Evolutionary conservation across 1,140 invertebrate genomes (phyloP).

Genomic region (Colletes latitarsis): DNA sequence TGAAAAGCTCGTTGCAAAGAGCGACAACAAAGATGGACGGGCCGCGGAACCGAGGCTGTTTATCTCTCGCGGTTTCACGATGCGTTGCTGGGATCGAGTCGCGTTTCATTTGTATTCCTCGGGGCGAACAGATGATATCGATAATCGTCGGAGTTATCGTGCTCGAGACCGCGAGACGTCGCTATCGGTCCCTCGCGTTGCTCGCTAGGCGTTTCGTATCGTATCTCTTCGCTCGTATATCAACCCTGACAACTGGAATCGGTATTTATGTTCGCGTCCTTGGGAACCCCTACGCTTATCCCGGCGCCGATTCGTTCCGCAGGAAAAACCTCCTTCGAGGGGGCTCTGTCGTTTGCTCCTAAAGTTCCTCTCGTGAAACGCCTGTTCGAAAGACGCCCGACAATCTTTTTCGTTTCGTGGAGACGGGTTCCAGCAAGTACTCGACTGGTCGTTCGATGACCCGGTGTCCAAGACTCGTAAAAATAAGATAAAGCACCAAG

Average conservation of each 20-base stretch:
- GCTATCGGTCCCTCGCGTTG: neutral
- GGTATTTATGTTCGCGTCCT: conserved; percentile 24
- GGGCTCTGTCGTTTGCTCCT: neutral
- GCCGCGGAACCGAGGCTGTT: neutral
- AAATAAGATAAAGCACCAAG: no score
- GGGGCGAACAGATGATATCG: neutral
- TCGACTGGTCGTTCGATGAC: no score
- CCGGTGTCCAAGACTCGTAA: no score
- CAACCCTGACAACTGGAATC: conserved; percentile 35
- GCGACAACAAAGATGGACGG: neutral
- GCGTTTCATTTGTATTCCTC: neutral
- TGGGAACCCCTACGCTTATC: conserved; percentile 2
- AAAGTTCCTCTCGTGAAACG: neutral
- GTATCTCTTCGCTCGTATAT: conserved; percentile 29
- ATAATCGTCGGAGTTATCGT: conserved; percentile 2
- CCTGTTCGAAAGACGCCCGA: no score
- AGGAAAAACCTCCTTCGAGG: neutral
- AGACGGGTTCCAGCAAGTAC: no score
- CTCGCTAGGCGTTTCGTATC: neutral
- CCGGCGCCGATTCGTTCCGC: neutral
- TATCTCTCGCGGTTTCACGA: neutral
- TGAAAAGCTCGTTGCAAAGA: neutral
- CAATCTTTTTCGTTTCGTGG: no score
- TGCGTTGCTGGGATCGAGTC: neutral
- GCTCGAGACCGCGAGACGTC: conserved; percentile 4